Conservation (phyloP, 1,140 invertebrate genomes). For the Zaprionus davidi region DNA sequence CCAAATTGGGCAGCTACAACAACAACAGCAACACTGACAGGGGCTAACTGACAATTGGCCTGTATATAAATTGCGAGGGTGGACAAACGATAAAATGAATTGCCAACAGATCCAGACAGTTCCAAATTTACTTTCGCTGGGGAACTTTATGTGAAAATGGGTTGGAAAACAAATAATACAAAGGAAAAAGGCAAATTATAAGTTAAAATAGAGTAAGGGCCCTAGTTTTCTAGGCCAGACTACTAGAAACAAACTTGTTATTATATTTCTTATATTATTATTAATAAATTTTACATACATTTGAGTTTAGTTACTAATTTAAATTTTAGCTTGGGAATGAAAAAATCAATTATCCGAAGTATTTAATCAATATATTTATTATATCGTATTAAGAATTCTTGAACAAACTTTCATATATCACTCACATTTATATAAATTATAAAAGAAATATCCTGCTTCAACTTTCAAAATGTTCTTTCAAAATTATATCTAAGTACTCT, state of each 20-base stretch:
- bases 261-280: neutral
- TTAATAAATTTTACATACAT: no score
- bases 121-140: neutral
- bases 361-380: no score
- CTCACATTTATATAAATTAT: neutral
- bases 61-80: conserved; percentile 52
- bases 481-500: neutral
- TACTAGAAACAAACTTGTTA: neutral
- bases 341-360: no score
- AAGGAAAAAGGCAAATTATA: neutral
- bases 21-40: conserved; percentile 12
- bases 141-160: neutral
- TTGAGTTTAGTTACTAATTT: no score
- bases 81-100: conserved; percentile 1
- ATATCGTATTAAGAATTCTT: no score
- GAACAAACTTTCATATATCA: no score
- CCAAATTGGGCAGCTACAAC: conserved; percentile 66
- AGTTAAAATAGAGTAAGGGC: neutral
- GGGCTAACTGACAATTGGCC: conserved; percentile 50
- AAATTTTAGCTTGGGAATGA: no score
- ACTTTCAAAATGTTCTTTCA: neutral
- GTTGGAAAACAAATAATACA: neutral
- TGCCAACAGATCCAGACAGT: neutral
- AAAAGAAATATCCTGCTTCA: neutral
- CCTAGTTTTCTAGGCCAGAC: no score